Evolutionary conservation across 2,888 invertebrate genomes (phyloP).

Genomic region (Leptinotarsa rubiginosa): DNA sequence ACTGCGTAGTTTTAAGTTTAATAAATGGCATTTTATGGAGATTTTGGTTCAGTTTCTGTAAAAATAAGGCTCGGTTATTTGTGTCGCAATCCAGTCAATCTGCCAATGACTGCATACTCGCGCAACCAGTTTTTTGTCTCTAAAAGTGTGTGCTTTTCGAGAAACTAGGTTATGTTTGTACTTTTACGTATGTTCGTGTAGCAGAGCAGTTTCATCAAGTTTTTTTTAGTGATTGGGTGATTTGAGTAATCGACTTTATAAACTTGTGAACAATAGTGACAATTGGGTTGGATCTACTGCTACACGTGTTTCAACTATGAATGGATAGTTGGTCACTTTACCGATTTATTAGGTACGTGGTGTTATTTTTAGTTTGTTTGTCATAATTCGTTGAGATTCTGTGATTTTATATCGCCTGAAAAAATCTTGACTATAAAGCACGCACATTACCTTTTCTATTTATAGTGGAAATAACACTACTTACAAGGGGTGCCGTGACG

Average conservation of each 20-base stretch:
- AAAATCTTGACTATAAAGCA: too few species aligned
- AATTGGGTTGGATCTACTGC: not conserved
- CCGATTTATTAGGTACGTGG: not conserved
- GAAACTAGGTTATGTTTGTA: conserved; percentile 16
- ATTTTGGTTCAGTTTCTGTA: not conserved
- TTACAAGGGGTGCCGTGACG: too few species aligned
- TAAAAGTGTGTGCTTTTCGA: not conserved
- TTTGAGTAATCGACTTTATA: not conserved
- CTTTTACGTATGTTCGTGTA: conserved; percentile 3
- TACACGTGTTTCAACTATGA: conserved; percentile 1
- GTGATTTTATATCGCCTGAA: too few species aligned
- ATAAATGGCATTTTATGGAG: not conserved
- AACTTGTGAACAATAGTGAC: not conserved
- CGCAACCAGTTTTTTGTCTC: conserved; percentile 6
- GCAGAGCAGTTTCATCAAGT: not conserved
- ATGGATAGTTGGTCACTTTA: conserved; percentile 13
- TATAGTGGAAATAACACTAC: too few species aligned
- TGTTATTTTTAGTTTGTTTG: not conserved
- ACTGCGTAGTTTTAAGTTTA: not conserved
- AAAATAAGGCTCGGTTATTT: not conserved
- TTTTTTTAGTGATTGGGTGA: not conserved
- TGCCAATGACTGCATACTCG: not conserved
- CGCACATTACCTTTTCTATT: too few species aligned
- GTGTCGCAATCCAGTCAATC: not conserved
- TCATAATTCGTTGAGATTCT: too few species aligned